phyloP scores from a whole-genome alignment of 2,888 invertebrate genomes.

The Drosophila picticornis region DNA sequence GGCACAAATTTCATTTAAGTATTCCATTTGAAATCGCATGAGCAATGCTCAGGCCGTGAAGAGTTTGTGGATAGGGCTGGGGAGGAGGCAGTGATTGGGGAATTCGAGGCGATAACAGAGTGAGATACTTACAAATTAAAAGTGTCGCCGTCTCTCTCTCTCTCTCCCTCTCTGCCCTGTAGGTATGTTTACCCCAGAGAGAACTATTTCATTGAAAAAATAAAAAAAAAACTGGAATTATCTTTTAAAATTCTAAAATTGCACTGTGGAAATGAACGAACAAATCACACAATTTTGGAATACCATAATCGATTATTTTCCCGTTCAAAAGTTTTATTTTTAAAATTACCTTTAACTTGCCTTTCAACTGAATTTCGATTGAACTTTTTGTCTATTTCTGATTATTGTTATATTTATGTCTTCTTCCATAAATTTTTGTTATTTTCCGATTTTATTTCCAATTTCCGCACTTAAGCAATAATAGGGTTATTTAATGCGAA shows the following conservation, averaged over 20 bases:
- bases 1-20: conserved; percentile 71
- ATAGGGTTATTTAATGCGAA: conserved; percentile 63
- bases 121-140: conserved; percentile 6
- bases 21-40: conserved; percentile 73
- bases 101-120: conserved; percentile 38
- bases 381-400: not conserved
- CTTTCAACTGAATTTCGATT: not conserved
- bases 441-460: not conserved
- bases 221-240: not conserved
- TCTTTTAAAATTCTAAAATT: not conserved
- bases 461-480: conserved; percentile 34
- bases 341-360: too few species aligned
- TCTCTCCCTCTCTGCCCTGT: not conserved
- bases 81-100: not conserved
- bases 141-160: not conserved
- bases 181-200: not conserved
- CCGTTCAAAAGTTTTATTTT: too few species aligned
- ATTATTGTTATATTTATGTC: not conserved
- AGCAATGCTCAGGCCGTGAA: conserved; percentile 9
- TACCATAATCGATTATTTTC: too few species aligned
- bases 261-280: too few species aligned
- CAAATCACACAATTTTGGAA: too few species aligned
- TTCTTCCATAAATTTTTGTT: not conserved
- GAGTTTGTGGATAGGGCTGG: not conserved
- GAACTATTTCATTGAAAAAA: not conserved